phyloP scores from a whole-genome alignment of 2,797 vertebrate genomes.

The Sebastes elongatus region DNA sequence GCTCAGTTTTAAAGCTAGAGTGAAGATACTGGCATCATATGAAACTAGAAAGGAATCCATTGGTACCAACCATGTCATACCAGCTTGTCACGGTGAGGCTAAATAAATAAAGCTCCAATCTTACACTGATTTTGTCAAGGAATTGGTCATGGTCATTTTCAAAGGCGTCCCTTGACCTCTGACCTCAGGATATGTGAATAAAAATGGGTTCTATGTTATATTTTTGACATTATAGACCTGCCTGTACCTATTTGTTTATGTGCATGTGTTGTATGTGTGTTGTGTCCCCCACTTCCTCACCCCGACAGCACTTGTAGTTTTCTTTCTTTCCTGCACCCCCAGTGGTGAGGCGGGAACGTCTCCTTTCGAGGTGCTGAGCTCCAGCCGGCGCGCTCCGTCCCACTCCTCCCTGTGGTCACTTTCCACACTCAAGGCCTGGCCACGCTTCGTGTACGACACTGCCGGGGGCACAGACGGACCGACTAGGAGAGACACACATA shows the following conservation, averaged over 20 bases:
- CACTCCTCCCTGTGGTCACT: slow-evolving; percentile 94
- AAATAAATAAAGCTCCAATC: no score
- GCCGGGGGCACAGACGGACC: slow-evolving; percentile 92
- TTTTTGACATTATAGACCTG: background rate
- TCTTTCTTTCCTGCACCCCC: slow-evolving; percentile 91
- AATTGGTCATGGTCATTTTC: no score
- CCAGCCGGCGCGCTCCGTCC: slow-evolving; percentile 90
- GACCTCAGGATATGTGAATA: no score
- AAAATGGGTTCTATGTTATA: no score
- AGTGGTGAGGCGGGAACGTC: slow-evolving; percentile 92
- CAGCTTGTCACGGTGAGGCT: no score
- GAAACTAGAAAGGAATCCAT: no score
- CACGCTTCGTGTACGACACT: slow-evolving; percentile 91
- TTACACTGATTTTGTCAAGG: no score
- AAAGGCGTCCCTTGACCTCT: no score
- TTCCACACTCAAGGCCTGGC: slow-evolving; percentile 91
- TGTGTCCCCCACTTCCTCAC: slow-evolving; percentile 76
- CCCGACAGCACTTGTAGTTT: slow-evolving; percentile 86
- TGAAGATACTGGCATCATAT: no score
- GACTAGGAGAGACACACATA: slow-evolving; percentile 73
- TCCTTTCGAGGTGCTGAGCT: slow-evolving; percentile 90
- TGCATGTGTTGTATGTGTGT: background rate
- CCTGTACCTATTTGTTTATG: background rate
- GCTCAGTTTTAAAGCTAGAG: no score
- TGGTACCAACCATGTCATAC: no score